A percentile compares a stretch with the other conserved stretches of the same genome.
Evolutionary conservation across 2,113 vertebrate species (phyloP).

Genomic region (Neolamprologus toae): DNA sequence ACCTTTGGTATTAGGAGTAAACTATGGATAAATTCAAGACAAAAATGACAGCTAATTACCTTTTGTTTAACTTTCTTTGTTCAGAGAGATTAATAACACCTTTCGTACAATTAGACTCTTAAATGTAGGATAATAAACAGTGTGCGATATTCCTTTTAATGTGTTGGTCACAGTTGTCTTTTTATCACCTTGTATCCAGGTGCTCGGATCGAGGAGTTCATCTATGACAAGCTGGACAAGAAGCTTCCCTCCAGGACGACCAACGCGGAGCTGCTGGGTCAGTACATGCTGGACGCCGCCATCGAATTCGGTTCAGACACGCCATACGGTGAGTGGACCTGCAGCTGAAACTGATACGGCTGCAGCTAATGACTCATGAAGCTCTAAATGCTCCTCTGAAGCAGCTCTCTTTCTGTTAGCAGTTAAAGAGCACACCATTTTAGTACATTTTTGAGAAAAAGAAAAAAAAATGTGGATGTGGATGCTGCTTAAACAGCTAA

Average conservation of each 20-base stretch:
- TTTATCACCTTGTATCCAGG: slow-evolving; percentile 27
- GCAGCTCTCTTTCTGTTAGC: not conserved
- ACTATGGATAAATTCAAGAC: not conserved
- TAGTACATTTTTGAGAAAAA: not conserved
- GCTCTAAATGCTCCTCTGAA: not conserved
- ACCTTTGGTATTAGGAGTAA: not conserved
- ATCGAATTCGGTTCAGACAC: slow-evolving; percentile 82
- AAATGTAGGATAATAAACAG: not conserved
- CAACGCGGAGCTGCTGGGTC: slow-evolving; percentile 87
- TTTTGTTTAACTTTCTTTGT: not conserved
- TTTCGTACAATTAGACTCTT: not conserved
- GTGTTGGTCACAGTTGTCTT: not conserved
- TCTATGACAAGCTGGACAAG: slow-evolving; percentile 93
- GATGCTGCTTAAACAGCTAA: not conserved
- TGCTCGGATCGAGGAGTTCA: slow-evolving; percentile 91
- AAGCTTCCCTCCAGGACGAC: slow-evolving; percentile 87
- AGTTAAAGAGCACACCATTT: not conserved
- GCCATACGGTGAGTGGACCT: slow-evolving; percentile 80
- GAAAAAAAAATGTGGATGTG: not conserved
- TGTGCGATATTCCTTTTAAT: not conserved
- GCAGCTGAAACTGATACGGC: not conserved
- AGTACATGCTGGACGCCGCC: slow-evolving; percentile 90
- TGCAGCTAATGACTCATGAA: not conserved
- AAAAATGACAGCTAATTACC: not conserved
- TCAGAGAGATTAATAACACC: not conserved